phyloP scores from a whole-genome alignment of 2,888 invertebrate species.

The Synanthedon vespiformis region DNA sequence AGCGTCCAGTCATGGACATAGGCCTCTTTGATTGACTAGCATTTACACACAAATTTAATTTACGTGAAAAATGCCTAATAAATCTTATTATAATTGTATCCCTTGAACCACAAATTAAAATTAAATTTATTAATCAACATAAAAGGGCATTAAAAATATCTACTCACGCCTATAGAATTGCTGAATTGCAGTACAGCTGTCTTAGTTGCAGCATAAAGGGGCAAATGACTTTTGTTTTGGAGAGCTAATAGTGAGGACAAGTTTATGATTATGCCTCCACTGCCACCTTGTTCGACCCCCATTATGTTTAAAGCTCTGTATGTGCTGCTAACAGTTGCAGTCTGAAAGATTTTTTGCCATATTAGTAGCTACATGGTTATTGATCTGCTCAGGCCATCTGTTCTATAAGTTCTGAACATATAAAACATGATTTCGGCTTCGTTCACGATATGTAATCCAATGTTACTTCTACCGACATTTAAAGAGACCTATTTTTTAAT shows the following conservation, averaged over 20 bases:
- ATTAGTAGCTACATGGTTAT: no score
- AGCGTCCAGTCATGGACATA: no score
- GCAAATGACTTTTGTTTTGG: constrained; percentile 27
- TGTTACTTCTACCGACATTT: no score
- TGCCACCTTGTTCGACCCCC: constrained; percentile 38
- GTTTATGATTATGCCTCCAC: constrained; percentile 45
- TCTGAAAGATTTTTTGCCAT: constrained; percentile 23
- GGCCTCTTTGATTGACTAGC: no score
- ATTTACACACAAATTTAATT: no score
- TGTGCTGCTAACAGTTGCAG: constrained; percentile 48
- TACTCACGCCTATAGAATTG: constrained; percentile 44
- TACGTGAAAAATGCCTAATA: no score
- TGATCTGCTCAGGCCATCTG: no score
- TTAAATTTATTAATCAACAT: not conserved
- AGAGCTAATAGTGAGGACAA: constrained; percentile 49
- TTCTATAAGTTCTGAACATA: no score
- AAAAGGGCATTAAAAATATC: not conserved
- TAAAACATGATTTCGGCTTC: no score
- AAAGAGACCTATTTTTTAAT: no score
- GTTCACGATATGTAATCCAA: no score
- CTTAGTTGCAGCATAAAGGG: constrained; percentile 53
- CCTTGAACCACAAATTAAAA: not conserved
- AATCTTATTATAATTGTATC: no score
- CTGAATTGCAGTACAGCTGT: constrained; percentile 53
- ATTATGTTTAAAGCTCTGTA: constrained; percentile 41